A percentile compares a stretch with the other conserved stretches of the same genome.
These are phyloP conservation scores for Conus canariensis DNA, from an alignment of 2,888 invertebrate species.

Conservation along the genomic window DNA sequence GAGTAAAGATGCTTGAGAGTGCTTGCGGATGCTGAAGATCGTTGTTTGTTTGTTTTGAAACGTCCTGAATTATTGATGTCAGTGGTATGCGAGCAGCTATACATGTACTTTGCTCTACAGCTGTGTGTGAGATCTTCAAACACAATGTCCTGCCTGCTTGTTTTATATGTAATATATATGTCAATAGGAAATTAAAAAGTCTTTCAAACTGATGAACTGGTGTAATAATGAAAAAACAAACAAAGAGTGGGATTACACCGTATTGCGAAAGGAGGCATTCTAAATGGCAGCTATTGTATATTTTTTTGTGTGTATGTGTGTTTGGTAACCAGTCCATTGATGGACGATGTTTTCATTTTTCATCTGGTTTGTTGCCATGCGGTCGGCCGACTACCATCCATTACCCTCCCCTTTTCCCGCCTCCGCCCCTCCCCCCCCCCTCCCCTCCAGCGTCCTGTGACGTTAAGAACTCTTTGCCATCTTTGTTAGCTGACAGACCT, in stretches of 20 bases:
- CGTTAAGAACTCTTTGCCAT: background rate
- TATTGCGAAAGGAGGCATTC: conserved; percentile 29
- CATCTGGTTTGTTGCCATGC: background rate
- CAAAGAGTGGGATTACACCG: background rate
- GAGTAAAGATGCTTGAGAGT: background rate
- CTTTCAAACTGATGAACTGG: conserved; percentile 18
- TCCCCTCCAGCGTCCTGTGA: background rate
- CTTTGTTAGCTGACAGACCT: background rate
- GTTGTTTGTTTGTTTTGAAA: background rate
- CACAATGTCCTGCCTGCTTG: background rate
- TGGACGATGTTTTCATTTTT: background rate
- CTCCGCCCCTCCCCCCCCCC: background rate
- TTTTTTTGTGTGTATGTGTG: background rate
- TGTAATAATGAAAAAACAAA: background rate
- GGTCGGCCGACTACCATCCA: background rate
- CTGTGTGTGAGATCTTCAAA: background rate
- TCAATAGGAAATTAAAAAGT: background rate
- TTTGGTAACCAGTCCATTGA: background rate
- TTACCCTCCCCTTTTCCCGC: background rate
- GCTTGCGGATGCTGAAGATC: background rate
- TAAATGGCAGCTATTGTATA: conserved; percentile 32
- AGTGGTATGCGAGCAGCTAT: background rate
- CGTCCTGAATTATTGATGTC: background rate
- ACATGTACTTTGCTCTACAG: background rate
- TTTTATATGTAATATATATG: background rate